Evolutionary conservation across 2,797 vertebrate species (phyloP), one percentile per base, ranked within the genome.

Genomic region (Bryconaethiops microstoma): DNA sequence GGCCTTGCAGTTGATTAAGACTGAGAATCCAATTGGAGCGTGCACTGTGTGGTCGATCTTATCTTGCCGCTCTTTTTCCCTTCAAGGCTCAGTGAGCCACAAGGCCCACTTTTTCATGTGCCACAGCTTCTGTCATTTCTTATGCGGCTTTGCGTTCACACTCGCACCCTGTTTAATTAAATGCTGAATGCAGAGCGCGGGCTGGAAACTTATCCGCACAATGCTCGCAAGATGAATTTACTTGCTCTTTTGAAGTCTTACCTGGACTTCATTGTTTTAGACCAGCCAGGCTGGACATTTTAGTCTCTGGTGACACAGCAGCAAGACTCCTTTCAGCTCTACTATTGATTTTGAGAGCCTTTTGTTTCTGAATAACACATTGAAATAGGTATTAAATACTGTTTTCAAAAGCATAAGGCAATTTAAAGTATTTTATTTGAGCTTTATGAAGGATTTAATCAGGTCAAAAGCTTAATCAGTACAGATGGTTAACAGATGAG

Each of bases 1-100:
- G 39, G 67, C 70, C 64, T 71, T 42, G 62, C 54, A 39, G 65
- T 70, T 84, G 80, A 82, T 85, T 84, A 81, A 83, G 76, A 80
- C 82, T 21, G 78, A 82, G 72, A 76, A 76, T 74, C 79, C 74
- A 83, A 83, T 78, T 65, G 74, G 78, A 59, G 67, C 40, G 19
- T n/a, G 62, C 23, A 17, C 10, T 77, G 67, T 21, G 65, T 29
- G 69, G 52, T 67, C 48, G 67, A 52, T 81, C 78, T 76, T 79
- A 83, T 77, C 72, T 39, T 25, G 19, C 57, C 52, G 19, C 60
- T 63, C 52, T 42, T 16, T 40, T 23, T 71, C 50, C 74, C 72
- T 74, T 76, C 52, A 67, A 50, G 83, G 50, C 78, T 84, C 80
- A 59, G 69, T 60, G 50, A 65, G 64, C 78, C 63, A 72, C 82